phyloP scores from a whole-genome alignment of 1,140 invertebrate species.

The Epicauta chinensis region DNA sequence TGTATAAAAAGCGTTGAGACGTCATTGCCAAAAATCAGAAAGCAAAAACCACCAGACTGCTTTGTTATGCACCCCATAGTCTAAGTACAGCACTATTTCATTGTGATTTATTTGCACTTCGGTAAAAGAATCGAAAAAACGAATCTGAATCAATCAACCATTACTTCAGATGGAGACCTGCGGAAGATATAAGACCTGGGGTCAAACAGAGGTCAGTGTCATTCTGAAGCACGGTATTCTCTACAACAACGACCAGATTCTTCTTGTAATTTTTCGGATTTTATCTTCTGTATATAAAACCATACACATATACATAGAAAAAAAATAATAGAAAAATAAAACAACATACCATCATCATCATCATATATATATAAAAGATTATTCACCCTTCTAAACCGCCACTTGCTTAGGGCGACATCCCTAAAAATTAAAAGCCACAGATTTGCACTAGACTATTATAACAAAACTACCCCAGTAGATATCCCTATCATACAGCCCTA shows the following conservation, averaged over 20 bases:
- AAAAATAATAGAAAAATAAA: too few relatives aligned
- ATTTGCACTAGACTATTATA: conserved; percentile 40
- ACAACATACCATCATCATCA: too few relatives aligned
- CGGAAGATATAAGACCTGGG: conserved; percentile 37
- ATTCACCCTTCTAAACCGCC: conserved; percentile 38
- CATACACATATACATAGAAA: too few relatives aligned
- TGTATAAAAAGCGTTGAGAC: not conserved
- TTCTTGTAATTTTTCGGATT: too few relatives aligned
- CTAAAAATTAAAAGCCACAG: conserved; percentile 43
- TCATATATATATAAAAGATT: conserved; percentile 30
- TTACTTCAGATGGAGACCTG: conserved; percentile 40
- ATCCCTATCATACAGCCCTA: conserved; percentile 15
- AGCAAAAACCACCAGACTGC: conserved; percentile 34
- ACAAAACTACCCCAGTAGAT: conserved; percentile 28
- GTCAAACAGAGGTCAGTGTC: conserved; percentile 37
- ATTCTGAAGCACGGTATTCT: not conserved
- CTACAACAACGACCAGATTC: too few relatives aligned
- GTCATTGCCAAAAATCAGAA: conserved; percentile 33
- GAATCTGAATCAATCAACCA: conserved; percentile 43
- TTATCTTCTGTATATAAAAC: too few relatives aligned
- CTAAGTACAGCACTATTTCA: conserved; percentile 40
- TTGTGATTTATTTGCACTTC: conserved; percentile 44
- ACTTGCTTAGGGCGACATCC: conserved; percentile 37
- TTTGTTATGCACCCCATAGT: conserved; percentile 43
- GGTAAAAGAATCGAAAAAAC: conserved; percentile 43